A percentile compares a stretch with the other conserved stretches of the same genome.
phyloP scores from a whole-genome alignment of 2,888 invertebrate species.

The Anoplius nigerrimus region DNA sequence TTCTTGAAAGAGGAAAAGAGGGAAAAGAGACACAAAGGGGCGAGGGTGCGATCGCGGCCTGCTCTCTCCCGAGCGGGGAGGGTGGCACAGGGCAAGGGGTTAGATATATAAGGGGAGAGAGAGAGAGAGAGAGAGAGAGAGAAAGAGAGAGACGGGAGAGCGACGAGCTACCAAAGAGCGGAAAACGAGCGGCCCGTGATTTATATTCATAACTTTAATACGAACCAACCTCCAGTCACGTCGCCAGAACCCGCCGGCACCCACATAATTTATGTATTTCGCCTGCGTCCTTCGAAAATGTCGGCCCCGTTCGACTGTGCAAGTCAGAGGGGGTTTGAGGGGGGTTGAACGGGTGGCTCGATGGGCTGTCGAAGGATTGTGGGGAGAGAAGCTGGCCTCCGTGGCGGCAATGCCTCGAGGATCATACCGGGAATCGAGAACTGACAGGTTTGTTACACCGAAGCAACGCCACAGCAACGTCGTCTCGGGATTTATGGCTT shows the following conservation, averaged over 20 bases:
- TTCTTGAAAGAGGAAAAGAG: slow-evolving; percentile 15
- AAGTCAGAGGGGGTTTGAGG: neutral
- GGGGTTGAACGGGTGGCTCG: neutral
- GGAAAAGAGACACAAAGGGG: slow-evolving; percentile 17
- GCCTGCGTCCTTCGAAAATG: slow-evolving; percentile 43
- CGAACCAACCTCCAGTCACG: slow-evolving; percentile 68
- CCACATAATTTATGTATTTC: slow-evolving; percentile 67
- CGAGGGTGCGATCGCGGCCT: slow-evolving; percentile 9
- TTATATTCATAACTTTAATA: slow-evolving; percentile 73
- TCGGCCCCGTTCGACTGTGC: slow-evolving; percentile 1
- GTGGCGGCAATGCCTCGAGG: neutral
- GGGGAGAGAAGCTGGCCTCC: neutral
- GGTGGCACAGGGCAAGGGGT: neutral
- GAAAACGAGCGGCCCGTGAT: slow-evolving; percentile 59
- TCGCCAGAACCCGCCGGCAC: slow-evolving; percentile 50
- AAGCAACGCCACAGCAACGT: too few species aligned
- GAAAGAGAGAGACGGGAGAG: slow-evolving; percentile 16
- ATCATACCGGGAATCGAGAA: slow-evolving; percentile 4
- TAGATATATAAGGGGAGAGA: neutral
- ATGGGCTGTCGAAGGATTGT: neutral
- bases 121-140: slow-evolving; percentile 2
- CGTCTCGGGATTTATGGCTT: too few species aligned
- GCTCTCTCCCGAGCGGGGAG: neutral
- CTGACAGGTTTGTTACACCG: neutral
- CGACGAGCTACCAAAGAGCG: slow-evolving; percentile 44